phyloP scores from a whole-genome alignment of 2,888 invertebrate species.

The Cancer borealis region DNA sequence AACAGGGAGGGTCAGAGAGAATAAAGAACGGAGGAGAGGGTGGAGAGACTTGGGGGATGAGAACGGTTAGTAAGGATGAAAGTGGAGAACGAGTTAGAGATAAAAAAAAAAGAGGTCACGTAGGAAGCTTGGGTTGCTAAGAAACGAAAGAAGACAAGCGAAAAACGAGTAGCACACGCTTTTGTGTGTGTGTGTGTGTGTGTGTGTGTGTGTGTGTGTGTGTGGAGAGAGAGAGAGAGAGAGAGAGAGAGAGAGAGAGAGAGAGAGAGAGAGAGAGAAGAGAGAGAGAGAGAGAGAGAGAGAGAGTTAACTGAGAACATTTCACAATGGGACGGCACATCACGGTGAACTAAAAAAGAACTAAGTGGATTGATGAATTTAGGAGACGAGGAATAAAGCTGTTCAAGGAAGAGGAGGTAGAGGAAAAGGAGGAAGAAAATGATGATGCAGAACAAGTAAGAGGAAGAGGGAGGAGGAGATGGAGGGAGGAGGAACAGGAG shows the following conservation, averaged over 20 bases:
- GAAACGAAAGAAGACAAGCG: conserved; percentile 10
- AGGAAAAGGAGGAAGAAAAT: neutral
- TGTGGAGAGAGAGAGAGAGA: neutral
- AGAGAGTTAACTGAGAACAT: neutral
- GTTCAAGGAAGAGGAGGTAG: neutral
- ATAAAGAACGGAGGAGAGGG: neutral
- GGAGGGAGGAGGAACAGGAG: neutral
- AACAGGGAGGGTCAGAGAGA: neutral
- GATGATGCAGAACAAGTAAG: neutral
- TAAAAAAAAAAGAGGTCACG: neutral
- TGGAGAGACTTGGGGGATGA: neutral
- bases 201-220: neutral
- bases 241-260: conserved; percentile 15
- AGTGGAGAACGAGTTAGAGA: neutral
- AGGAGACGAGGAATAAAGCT: neutral
- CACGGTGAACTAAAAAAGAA: neutral
- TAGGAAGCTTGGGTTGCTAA: neutral
- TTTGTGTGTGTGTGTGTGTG: neutral
- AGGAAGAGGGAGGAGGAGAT: neutral
- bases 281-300: no score
- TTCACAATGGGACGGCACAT: neutral
- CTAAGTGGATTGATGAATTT: conserved; percentile 3
- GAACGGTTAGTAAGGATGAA: neutral
- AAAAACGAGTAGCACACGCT: neutral
- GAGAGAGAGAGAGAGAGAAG: neutral